Conservation (phyloP, 2,113 vertebrate genomes). For the Phainopepla nitens region DNA sequence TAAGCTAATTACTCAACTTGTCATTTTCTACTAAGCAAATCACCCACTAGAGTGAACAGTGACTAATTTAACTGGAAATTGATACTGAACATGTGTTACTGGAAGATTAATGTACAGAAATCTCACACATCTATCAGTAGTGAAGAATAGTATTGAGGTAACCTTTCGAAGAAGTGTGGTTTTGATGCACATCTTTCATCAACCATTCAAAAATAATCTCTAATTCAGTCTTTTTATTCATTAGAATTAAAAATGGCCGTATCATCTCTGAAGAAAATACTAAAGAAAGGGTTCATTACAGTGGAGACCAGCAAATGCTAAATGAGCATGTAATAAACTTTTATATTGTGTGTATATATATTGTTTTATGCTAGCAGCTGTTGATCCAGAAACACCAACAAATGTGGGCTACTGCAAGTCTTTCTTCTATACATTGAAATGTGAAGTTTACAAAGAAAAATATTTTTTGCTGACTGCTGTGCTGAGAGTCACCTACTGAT, state of each 20-base stretch:
- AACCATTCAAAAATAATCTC: not conserved
- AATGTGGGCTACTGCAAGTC: not conserved
- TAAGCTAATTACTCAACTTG: not conserved
- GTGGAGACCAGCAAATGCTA: not conserved
- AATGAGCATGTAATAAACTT: not conserved
- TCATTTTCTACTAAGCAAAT: not conserved
- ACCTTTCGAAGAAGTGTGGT: not conserved
- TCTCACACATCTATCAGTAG: not conserved
- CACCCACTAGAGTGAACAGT: not conserved
- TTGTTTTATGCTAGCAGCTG: not conserved
- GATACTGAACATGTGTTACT: not conserved
- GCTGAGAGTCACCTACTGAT: not conserved
- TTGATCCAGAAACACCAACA: not conserved
- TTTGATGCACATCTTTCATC: not conserved
- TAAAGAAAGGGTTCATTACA: not conserved
- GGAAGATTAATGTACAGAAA: not conserved
- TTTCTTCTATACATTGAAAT: not conserved
- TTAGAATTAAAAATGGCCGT: not conserved
- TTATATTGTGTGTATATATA: not conserved
- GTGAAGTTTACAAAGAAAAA: not conserved
- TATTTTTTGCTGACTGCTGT: not conserved
- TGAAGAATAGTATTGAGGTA: not conserved
- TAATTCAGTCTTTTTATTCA: not conserved
- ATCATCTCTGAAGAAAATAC: not conserved
- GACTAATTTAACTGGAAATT: conserved; percentile 8